Conservation (phyloP, 2,113 vertebrate genomes). For the Anguilla japonica region DNA sequence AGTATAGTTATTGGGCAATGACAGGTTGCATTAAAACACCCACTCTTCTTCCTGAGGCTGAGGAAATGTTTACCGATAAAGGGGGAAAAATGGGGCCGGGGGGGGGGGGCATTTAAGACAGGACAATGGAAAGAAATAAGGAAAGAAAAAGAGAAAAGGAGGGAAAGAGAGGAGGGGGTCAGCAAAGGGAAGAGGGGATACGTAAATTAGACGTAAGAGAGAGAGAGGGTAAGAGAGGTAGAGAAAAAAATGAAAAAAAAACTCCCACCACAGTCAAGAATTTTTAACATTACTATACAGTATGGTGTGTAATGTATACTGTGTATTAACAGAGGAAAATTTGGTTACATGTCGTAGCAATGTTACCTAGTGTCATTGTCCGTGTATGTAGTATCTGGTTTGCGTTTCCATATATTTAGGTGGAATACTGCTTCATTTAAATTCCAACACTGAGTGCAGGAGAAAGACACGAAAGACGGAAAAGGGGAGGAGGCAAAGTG, state of each 20-base stretch:
- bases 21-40: slow-evolving; percentile 6
- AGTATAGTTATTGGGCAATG: not conserved
- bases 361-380: not conserved
- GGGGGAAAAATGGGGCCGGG: not conserved
- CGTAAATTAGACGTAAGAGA: not conserved
- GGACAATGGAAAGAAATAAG: not conserved
- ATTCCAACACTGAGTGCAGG: not conserved
- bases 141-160: slow-evolving; percentile 15
- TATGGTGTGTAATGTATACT: not conserved
- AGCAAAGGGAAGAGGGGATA: not conserved
- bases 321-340: not conserved
- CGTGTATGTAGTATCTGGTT: not conserved
- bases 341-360: not conserved
- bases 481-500: slow-evolving; percentile 15
- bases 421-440: not conserved
- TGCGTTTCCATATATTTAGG: not conserved
- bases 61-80: not conserved
- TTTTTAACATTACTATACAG: not conserved
- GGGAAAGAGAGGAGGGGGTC: not conserved
- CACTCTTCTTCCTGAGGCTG: not conserved
- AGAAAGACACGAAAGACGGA: not conserved
- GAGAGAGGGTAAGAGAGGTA: not conserved
- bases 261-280: not conserved
- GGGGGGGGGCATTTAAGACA: not conserved
- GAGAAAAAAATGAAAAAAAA: not conserved